Evolutionary conservation across 1,140 invertebrate genomes (phyloP).

Genomic region (Papilio helenus): DNA sequence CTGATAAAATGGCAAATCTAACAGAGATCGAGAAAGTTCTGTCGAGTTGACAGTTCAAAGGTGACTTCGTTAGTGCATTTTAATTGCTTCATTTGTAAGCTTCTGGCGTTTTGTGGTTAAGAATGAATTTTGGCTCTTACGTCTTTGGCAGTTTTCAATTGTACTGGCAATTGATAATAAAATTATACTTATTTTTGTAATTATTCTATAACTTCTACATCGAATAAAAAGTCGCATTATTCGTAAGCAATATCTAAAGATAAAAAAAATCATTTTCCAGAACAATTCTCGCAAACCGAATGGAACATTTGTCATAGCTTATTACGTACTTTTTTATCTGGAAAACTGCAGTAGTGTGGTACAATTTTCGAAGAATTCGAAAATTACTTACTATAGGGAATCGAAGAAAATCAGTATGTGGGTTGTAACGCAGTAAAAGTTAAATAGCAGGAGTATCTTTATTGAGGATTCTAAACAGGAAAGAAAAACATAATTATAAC

Average conservation of each 20-base stretch:
- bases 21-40: constrained; percentile 1
- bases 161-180: neutral
- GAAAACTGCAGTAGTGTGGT: no score
- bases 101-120: neutral
- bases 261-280: neutral
- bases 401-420: neutral
- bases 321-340: neutral
- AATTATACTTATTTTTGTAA: neutral
- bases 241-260: no score
- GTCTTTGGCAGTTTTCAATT: neutral
- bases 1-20: neutral
- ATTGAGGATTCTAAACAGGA: no score
- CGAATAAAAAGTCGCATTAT: no score
- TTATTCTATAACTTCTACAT: neutral
- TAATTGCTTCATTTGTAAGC: constrained; percentile 19
- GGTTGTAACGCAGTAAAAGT: neutral
- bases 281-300: neutral
- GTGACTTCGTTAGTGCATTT: constrained; percentile 3
- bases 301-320: constrained; percentile 2
- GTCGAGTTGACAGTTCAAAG: constrained; percentile 1
- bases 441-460: neutral
- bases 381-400: neutral
- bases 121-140: neutral
- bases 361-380: neutral
- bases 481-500: no score